These are phyloP conservation scores for Tupiocoris notatus DNA, from an alignment of 2,888 invertebrate genomes.

Conservation along the genomic window DNA sequence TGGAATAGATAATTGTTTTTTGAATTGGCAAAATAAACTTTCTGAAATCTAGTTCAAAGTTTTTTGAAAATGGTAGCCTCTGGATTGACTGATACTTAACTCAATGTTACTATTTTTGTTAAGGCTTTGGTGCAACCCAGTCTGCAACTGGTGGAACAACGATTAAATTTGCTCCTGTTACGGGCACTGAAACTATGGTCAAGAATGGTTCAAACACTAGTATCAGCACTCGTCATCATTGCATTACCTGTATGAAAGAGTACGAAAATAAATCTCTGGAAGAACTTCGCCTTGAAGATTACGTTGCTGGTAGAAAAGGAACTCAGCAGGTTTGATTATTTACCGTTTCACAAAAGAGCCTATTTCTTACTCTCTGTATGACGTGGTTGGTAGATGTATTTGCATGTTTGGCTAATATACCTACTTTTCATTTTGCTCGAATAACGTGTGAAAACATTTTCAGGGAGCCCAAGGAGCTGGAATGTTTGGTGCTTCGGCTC, in stretches of 20 bases:
- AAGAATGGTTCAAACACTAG: conserved; percentile 81
- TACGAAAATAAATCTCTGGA: conserved; percentile 93
- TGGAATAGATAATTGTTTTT: too few relatives aligned
- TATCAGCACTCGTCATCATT: conserved; percentile 91
- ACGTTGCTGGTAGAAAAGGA: conserved; percentile 85
- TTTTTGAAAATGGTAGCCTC: not conserved
- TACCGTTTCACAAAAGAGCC: too few relatives aligned
- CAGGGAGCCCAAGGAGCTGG: conserved; percentile 52
- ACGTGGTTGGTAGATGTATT: not conserved
- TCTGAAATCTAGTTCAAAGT: too few relatives aligned
- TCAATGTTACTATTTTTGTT: conserved; percentile 17
- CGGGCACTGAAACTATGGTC: conserved; percentile 86
- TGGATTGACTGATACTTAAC: too few relatives aligned
- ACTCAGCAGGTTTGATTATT: conserved; percentile 54
- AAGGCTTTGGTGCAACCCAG: conserved; percentile 53
- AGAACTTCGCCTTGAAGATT: conserved; percentile 92
- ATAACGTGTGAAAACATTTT: too few relatives aligned
- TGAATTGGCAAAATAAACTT: too few relatives aligned
- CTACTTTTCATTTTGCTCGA: too few relatives aligned
- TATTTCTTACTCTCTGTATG: not conserved
- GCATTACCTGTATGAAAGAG: conserved; percentile 98
- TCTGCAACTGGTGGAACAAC: conserved; percentile 66
- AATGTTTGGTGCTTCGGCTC: conserved; percentile 57
- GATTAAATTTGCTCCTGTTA: conserved; percentile 81
- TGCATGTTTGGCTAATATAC: too few relatives aligned